Evolutionary conservation across 2,888 invertebrate genomes (phyloP), one percentile per base, ranked within the genome.

Genomic region (Myopa tessellatipennis): DNA sequence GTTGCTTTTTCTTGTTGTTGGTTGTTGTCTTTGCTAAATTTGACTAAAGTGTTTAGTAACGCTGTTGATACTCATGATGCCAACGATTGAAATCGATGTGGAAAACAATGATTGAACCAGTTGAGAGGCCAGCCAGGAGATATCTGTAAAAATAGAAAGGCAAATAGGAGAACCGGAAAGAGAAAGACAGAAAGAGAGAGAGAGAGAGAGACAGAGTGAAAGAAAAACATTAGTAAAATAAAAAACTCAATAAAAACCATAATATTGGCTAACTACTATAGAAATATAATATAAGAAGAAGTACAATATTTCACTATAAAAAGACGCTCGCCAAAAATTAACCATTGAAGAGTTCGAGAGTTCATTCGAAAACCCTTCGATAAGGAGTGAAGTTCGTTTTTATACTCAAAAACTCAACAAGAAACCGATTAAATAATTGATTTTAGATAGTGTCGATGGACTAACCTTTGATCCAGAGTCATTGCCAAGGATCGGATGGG

Each of bases 1-100:
- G 38, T 38, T 77, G 72, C 36, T 10, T 58, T 16, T 14, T 18
- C 38, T 4, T 70, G 36, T 10, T 76, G 34, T 55, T 50, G 74
- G 36, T 10, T 76, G 34, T 55, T 50, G 61, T 63, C 55, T 60
- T 55, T 58, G 36, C 40, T 58, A n/a, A 34, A 14, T 18, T 70
- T 8, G 0, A 4, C 12, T 60, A 50, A n/a, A 50, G 69, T 50
- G 76, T 80, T 92, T 92, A 97, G 91, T 97, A 97, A 85, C 97
- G 93, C 90, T 97, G 97, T 88, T 97, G 97, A 90, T 96, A 97
- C 90, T 97, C 97, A 89, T 97, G 97, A 90, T 97, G 97, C 97
- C 97, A 97, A 87, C 96, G 92, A 90, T 99, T 99, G 92, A 99
- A 99, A 90, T 99, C 99, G 89, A 99, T 98, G 91, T 99, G 98